phyloP scores from a whole-genome alignment of 2,797 vertebrate species.

The Danio aesculapii region DNA sequence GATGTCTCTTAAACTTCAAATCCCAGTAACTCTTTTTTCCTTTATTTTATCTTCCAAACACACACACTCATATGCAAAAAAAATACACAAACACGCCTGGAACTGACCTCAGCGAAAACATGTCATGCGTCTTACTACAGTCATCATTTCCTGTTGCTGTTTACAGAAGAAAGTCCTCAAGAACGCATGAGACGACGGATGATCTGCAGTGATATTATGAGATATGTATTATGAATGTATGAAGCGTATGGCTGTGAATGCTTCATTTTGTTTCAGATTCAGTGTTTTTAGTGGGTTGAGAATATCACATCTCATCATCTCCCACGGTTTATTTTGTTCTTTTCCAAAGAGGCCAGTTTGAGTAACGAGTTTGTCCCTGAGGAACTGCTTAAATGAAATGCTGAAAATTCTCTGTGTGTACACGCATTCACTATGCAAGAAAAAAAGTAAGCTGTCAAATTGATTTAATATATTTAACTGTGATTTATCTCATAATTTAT shows the following conservation, averaged over 20 bases:
- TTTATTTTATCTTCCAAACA: constrained; percentile 12
- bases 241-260: neutral
- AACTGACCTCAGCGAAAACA: constrained; percentile 41
- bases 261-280: neutral
- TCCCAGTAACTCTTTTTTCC: constrained; percentile 3
- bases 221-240: neutral
- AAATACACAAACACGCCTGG: constrained; percentile 33
- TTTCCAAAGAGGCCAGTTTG: neutral
- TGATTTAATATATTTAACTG: neutral
- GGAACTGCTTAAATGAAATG: constrained; percentile 40
- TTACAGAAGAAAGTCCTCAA: constrained; percentile 63
- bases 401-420: constrained; percentile 40
- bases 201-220: constrained; percentile 16
- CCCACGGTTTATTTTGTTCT: neutral
- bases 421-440: constrained; percentile 11
- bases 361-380: constrained; percentile 32
- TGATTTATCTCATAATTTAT: neutral
- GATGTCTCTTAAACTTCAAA: too few species aligned
- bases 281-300: neutral
- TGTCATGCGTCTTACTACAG: constrained; percentile 35
- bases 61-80: constrained; percentile 11
- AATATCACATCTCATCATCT: neutral
- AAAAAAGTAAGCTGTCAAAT: neutral
- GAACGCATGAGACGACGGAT: constrained; percentile 23
- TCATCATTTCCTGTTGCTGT: constrained; percentile 77